Evolutionary conservation across 2,888 invertebrate genomes (phyloP), one percentile per base, ranked within the genome.

Genomic region (Helobdella robusta): DNA sequence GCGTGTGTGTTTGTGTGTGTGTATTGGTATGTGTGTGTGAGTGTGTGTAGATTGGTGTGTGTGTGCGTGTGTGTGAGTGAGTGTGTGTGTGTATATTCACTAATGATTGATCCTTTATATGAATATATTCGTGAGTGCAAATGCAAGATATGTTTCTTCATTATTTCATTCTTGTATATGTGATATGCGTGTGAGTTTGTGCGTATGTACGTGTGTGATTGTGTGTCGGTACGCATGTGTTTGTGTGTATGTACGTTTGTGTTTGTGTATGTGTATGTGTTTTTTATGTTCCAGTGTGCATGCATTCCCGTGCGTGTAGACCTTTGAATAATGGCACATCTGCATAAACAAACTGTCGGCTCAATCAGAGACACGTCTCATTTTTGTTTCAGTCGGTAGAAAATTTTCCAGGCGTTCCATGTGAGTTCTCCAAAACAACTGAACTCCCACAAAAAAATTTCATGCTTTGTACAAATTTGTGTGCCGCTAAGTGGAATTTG

Each of bases 211-310:
- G 30, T 15, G 20, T 59, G 36, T 40, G 36, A 20, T 20, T 59
- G 20, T 34, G 36, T 36, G 25, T 40, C 18, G n/a, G 25, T 40
- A 25, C 36, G 15, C 36, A 36, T 59, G 23, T 59, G 59, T 4
- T 18, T 59, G 59, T 59, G 1, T 40, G n/a, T 59, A n/a, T 1
- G 3, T 59, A 11, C 23, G n/a, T 1, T 23, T 35, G 59, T 59
- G 40, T 65, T n/a, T 65, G 46, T 65, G 18, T 20, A 35, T n/a
- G 11, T 32, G n/a, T n/a, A n/a, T n/a, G n/a, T n/a, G n/a, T n/a
- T n/a, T n/a, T n/a, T n/a, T n/a, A n/a, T n/a, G n/a, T n/a, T n/a
- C n/a, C n/a, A n/a, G n/a, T n/a, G n/a, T n/a, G n/a, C n/a, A n/a
- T n/a, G n/a, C n/a, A n/a, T n/a, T n/a, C n/a, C n/a, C n/a, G n/a